Evolutionary conservation across 2,888 invertebrate species (phyloP).

Genomic region (Apomyelois bistriatella): DNA sequence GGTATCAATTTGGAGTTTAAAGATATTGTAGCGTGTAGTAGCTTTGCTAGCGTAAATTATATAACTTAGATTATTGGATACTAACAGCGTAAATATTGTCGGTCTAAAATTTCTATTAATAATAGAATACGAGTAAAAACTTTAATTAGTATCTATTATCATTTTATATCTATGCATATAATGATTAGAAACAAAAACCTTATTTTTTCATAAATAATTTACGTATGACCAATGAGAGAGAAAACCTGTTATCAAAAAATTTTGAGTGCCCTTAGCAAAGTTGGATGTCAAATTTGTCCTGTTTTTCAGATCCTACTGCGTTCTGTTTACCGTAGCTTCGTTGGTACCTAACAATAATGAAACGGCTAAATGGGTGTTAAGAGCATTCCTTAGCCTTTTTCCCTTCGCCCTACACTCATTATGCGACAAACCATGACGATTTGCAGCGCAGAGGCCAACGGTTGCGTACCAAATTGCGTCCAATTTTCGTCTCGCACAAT

Average conservation of each 20-base stretch:
- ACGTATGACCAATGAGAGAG: too few species aligned
- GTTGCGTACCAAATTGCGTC: slow-evolving; percentile 62
- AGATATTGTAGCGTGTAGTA: not conserved
- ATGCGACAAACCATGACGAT: slow-evolving; percentile 61
- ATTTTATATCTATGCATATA: too few species aligned
- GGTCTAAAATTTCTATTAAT: too few species aligned
- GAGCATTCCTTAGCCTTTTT: slow-evolving; percentile 29
- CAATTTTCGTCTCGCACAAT: slow-evolving; percentile 71
- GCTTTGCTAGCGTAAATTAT: not conserved
- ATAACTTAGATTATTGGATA: too few species aligned
- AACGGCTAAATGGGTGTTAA: not conserved
- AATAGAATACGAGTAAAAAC: too few species aligned
- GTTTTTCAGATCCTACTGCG: not conserved
- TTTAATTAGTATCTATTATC: too few species aligned
- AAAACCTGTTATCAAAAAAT: too few species aligned
- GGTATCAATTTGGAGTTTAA: not conserved
- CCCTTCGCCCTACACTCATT: slow-evolving; percentile 51
- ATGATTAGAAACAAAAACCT: too few species aligned
- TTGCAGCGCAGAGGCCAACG: slow-evolving; percentile 56
- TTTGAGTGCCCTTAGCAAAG: too few species aligned
- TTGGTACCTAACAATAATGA: slow-evolving; percentile 4
- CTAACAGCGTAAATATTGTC: too few species aligned
- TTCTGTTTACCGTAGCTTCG: not conserved
- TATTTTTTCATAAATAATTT: too few species aligned
- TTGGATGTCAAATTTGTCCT: not conserved